Evolutionary conservation across 2,888 invertebrate species (phyloP).

Genomic region (Caenorhabditis sulstoni): DNA sequence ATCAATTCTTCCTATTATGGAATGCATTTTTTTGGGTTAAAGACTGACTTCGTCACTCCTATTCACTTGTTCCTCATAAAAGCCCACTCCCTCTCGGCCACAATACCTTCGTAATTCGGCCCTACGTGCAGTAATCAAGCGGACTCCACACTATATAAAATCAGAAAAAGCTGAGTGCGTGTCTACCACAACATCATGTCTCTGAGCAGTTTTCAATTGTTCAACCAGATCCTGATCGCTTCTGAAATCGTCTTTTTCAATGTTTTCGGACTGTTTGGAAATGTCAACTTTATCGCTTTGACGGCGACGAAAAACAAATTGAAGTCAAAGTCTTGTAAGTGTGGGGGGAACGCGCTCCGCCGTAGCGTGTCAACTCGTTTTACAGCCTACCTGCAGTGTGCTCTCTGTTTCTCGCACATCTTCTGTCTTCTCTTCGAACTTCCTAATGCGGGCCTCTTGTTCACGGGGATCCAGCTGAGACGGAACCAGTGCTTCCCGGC

Average conservation of each 20-base stretch:
- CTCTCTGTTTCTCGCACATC: slow-evolving; percentile 38
- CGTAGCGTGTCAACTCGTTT: too few species aligned
- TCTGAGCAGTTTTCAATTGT: slow-evolving; percentile 1
- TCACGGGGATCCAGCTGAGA: slow-evolving; percentile 42
- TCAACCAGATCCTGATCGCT: slow-evolving; percentile 34
- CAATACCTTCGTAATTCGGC: too few species aligned
- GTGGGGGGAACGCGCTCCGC: too few species aligned
- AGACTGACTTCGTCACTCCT: too few species aligned
- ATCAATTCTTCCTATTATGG: not conserved
- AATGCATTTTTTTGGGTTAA: not conserved
- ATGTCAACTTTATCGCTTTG: slow-evolving; percentile 35
- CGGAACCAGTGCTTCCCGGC: slow-evolving; percentile 36
- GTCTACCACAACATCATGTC: not conserved
- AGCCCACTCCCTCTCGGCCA: too few species aligned
- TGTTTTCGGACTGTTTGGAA: slow-evolving; percentile 46
- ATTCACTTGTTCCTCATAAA: too few species aligned
- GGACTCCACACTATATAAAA: too few species aligned
- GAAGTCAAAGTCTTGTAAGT: slow-evolving; percentile 34
- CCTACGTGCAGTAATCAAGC: too few species aligned
- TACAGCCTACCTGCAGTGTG: slow-evolving; percentile 39
- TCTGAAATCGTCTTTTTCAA: slow-evolving; percentile 40
- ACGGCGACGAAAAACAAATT: slow-evolving; percentile 25
- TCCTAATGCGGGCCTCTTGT: slow-evolving; percentile 44
- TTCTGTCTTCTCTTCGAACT: slow-evolving; percentile 51
- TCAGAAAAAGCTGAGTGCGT: too few species aligned